A percentile compares a stretch with the other conserved stretches of the same genome.
phyloP scores from a whole-genome alignment of 2,113 vertebrate species.

The Nyctereutes procyonoides region DNA sequence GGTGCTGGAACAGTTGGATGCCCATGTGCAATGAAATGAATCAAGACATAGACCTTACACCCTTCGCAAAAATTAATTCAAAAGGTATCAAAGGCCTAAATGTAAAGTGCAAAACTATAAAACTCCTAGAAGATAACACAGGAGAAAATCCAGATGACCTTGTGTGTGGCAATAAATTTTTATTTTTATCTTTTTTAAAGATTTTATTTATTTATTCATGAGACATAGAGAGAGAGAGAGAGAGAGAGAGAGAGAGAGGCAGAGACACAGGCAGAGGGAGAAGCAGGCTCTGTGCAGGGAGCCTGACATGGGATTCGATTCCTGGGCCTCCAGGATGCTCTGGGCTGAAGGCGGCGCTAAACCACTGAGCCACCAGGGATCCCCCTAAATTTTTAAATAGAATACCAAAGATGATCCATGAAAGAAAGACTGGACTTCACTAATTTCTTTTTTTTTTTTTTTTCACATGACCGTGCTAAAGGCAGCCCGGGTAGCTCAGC shows the following conservation, averaged over 20 bases:
- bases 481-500: no score
- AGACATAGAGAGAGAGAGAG: no score
- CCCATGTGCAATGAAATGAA: background rate
- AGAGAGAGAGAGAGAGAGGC: no score
- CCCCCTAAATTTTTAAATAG: background rate
- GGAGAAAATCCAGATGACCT: background rate
- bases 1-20: background rate
- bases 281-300: no score
- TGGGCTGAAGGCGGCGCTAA: no score
- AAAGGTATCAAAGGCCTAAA: background rate
- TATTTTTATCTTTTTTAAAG: background rate
- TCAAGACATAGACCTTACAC: background rate
- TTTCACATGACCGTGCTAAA: no score
- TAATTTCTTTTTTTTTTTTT: no score
- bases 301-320: no score
- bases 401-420: background rate
- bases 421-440: background rate
- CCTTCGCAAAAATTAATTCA: background rate
- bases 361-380: no score
- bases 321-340: no score
- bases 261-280: no score
- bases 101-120: background rate
- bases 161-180: background rate
- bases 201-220: no score
- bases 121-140: background rate